Base-by-base conservation (phyloP, 2,888 invertebrate species). In the Balanococcus diminutus region DNA sequence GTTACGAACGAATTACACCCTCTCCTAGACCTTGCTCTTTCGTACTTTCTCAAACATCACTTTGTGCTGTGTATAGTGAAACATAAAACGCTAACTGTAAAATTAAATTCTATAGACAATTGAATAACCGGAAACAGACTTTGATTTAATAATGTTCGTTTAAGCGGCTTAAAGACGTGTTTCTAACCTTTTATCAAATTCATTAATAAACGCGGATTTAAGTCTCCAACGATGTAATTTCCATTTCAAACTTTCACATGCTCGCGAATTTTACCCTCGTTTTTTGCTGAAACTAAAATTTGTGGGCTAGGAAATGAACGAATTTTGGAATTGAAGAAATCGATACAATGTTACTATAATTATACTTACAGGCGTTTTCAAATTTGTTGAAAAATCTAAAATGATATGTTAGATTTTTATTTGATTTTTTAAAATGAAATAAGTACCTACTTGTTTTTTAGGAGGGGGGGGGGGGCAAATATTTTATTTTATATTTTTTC, bases 101-200 rank as follows among this genome's bases (percentile, higher is more conserved):
- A 72, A 72, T 72, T 28, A 72, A 72, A 72, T 72, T 72, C 28
- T 31, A 72, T 72, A 72, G 28, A 72, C 28, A 36, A 36, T 75
- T 36, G 36, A 75, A 75, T 75, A 32, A 75, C 36, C 19, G 36
- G 36, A 75, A 75, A 36, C 36, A 19, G 19, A 75, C 36, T 75
- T 75, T 75, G 36, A 75, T 75, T 36, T 75, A 75, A n/a, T n/a
- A n/a, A 31, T 75, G 75, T 36, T 31, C 75, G 9, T 75, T 36
- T 19, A 75, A n/a, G 36, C 36, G 36, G 11, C 14, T 9, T 42
- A 42, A 19, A 3, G 28, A 36, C 28, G 75, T 31, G 19, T 36
- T 32, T n/a, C n/a, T 3, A 75, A 2, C 28, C 4, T 36, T 75
- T 75, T 75, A 75, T 75, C 36, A 31, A 75, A 75, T 36, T 32